Conservation (phyloP, 2,888 invertebrate species). For the Aporophyla lueneburgensis region DNA sequence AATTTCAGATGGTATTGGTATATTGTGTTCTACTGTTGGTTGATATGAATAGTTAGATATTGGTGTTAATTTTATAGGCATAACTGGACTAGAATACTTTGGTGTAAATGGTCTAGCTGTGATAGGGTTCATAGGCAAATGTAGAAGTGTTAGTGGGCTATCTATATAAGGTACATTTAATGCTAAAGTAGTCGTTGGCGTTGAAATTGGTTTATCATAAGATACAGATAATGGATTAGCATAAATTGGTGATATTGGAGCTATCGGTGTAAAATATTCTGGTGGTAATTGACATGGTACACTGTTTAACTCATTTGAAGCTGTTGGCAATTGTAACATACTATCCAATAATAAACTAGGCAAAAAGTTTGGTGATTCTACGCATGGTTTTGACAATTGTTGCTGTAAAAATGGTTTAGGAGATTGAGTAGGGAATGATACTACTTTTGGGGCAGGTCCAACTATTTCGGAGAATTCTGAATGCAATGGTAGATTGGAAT, state of each 20-base stretch:
- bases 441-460: background rate
- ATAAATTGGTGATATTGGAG: background rate
- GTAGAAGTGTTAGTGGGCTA: background rate
- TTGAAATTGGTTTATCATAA: conserved; percentile 2
- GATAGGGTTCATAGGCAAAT: background rate
- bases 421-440: background rate
- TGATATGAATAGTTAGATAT: background rate
- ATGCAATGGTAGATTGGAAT: background rate
- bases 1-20: background rate
- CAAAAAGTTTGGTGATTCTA: background rate
- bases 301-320: background rate
- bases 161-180: background rate
- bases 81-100: background rate
- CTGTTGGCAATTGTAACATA: background rate
- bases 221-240: background rate
- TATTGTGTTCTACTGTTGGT: background rate
- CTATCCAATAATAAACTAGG: background rate
- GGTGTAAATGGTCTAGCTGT: background rate
- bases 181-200: background rate
- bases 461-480: background rate
- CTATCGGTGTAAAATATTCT: background rate
- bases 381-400: background rate
- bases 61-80: background rate
- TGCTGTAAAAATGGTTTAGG: background rate
- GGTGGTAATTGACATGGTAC: background rate